Evolutionary conservation across 2,113 vertebrate species (phyloP), one percentile per base, ranked within the genome.

Genomic region (Anguilla japonica): DNA sequence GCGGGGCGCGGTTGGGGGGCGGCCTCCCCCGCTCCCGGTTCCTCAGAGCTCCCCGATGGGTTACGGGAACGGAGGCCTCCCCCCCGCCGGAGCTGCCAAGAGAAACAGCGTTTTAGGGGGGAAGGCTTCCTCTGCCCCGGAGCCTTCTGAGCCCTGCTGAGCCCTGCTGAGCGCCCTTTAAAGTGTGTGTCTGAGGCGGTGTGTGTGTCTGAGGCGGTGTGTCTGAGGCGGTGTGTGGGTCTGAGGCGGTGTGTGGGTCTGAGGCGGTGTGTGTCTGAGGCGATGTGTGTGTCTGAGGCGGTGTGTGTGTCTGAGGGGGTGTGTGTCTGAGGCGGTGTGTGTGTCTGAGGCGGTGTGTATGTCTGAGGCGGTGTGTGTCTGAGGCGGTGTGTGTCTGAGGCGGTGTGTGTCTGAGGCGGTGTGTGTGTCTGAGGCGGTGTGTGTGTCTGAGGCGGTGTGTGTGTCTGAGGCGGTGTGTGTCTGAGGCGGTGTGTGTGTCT

Each of bases 81-180:
- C 9, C 14, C 91, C 89, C 88, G 84, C 86, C 5, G 86, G 79
- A 88, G n/a, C 79, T 86, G 91, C 91, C 90, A 92, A 91, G 92
- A 86, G 88, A 93, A 93, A 93, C 88, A 87, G 84, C 88, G 84
- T 81, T 86, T 81, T 60, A 90, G 90, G 88, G 88, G 84, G 91
- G 90, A 53, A 91, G 86, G 81, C 60, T 90, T 88, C 90, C 84
- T 79, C 84, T 86, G 87, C 87, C 87, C 86, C 75, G 3, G 3
- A 88, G 91, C 56, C 78, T 86, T 53, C 80, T 85, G 87, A 75
- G 82, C 60, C 29, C 50, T 40, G 1, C 40, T 71, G 22, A 41
- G 16, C 43, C 43, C 43, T 43, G 41, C 20, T 18, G 20, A 29
- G 39, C 39, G 39, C 41, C 41, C 79, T 41, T 81, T 81, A 81